Evolutionary conservation across 1,140 invertebrate species (phyloP), one percentile per base, ranked within the genome.

Genomic region (Anoplolepis gracilipes): DNA sequence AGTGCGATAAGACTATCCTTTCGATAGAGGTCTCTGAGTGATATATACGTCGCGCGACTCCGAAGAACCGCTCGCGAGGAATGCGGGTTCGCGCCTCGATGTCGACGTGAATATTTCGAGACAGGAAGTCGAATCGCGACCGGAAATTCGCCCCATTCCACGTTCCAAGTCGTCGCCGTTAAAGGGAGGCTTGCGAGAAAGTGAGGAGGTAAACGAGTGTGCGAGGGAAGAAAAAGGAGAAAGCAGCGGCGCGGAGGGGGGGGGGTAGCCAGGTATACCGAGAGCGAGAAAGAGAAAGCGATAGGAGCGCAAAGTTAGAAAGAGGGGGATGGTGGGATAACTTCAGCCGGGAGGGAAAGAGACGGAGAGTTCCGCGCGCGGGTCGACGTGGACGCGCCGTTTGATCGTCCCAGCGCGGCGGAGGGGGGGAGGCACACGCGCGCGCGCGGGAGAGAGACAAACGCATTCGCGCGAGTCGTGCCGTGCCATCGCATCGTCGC

Each of bases 111-210:
- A 57, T 57, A 89, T 79, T 42, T 3, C 22, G 53, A n/a, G 72
- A 88, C 72, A 62, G 87, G 87, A 88, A 84, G 87, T 88, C 88
- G 88, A 89, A 88, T 88, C 87, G 87, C 81, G 87, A 72, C 75
- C 85, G 85, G 82, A 86, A 88, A 90, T 91, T 89, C 87, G 87
- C 62, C 65, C 67, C 87, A 59, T 85, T 85, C 61, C 81, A 57
- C 81, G 49, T 88, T 85, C 42, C 67, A 8, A 76, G 28, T 36
- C 46, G 30, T 82, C 55, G 72, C 36, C 64, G 79, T 87, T 11
- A 36, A 6, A 28, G 39, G 42, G 67, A 69, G 30, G 42, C 55
- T 85, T 33, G 49, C 46, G 77, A 16, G 70, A 82, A n/a, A 61
- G 82, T 30, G 57, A 81, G 49, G 55, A 11, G 55, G 33, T 55